A percentile compares a stretch with the other conserved stretches of the same genome.
phyloP scores from a whole-genome alignment of 2,888 invertebrate genomes.

The Drosophila cognata region DNA sequence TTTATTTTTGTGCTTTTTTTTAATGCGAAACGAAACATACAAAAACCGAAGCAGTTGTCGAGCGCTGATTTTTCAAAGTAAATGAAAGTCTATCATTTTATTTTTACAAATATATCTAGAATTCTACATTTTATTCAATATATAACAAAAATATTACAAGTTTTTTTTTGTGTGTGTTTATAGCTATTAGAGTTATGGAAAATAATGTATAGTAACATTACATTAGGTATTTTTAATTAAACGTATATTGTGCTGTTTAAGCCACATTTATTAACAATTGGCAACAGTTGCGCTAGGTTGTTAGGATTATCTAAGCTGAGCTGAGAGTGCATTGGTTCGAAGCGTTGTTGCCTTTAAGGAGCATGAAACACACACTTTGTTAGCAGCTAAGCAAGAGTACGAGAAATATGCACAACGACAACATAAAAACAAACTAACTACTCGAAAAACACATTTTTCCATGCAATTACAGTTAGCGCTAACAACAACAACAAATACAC shows the following conservation, averaged over 20 bases:
- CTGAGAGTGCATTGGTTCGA: conserved; percentile 22
- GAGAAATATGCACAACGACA: conserved; percentile 37
- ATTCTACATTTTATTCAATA: conserved; percentile 48
- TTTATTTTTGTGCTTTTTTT: conserved; percentile 21
- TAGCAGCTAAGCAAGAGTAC: conserved; percentile 6
- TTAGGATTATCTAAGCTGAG: conserved; percentile 28
- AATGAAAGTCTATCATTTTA: background rate
- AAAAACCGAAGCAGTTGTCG: conserved; percentile 42
- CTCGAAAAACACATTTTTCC: conserved; percentile 31
- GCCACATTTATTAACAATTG: conserved; percentile 38
- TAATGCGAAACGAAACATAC: conserved; percentile 11
- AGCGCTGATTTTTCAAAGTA: conserved; percentile 44
- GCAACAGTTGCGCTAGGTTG: conserved; percentile 27
- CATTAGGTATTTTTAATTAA: conserved; percentile 52
- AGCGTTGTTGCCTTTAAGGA: conserved; percentile 35
- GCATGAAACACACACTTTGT: conserved; percentile 7
- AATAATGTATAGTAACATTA: conserved; percentile 62
- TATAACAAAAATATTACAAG: conserved; percentile 29
- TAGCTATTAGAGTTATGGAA: conserved; percentile 51
- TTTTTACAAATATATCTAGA: conserved; percentile 22
- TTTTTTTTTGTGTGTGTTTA: conserved; percentile 53
- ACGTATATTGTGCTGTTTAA: conserved; percentile 45
- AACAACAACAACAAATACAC: conserved; percentile 12
- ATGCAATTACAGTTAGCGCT: conserved; percentile 12
- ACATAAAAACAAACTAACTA: conserved; percentile 19